Evolutionary conservation across 2,888 invertebrate genomes (phyloP).

Genomic region (Plebejus argus): DNA sequence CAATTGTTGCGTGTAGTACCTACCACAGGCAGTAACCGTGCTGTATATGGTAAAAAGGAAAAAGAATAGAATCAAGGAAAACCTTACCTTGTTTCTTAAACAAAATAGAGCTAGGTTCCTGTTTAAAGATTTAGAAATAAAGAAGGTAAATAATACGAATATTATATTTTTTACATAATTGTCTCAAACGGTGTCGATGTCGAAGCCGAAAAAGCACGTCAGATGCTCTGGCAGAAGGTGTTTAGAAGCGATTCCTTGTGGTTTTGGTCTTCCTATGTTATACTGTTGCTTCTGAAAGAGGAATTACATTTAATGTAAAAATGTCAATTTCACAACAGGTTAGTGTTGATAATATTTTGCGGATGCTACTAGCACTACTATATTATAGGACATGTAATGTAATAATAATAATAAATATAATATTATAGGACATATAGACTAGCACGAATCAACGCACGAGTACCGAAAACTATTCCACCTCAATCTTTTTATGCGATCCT

Average conservation of each 20-base stretch:
- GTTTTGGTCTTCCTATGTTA: neutral
- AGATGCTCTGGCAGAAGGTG: conserved; percentile 69
- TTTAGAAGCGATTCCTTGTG: conserved; percentile 40
- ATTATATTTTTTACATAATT: neutral
- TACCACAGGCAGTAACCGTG: neutral
- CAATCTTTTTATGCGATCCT: too few species aligned
- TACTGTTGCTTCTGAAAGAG: conserved; percentile 6
- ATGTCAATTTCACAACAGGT: too few species aligned
- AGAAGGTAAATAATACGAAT: neutral
- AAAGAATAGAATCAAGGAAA: neutral
- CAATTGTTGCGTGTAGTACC: neutral
- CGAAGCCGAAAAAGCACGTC: conserved; percentile 74
- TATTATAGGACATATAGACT: too few species aligned
- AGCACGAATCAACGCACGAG: too few species aligned
- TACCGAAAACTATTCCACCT: too few species aligned
- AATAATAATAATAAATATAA: too few species aligned
- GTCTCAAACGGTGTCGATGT: conserved; percentile 59
- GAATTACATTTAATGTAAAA: too few species aligned
- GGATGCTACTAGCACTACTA: too few species aligned
- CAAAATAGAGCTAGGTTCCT: neutral
- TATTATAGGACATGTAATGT: too few species aligned
- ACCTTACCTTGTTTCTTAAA: neutral
- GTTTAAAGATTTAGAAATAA: neutral
- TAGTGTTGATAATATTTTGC: too few species aligned
- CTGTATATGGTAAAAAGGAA: neutral